phyloP scores from a whole-genome alignment of 1,140 invertebrate genomes.

The Megathymus violae region DNA sequence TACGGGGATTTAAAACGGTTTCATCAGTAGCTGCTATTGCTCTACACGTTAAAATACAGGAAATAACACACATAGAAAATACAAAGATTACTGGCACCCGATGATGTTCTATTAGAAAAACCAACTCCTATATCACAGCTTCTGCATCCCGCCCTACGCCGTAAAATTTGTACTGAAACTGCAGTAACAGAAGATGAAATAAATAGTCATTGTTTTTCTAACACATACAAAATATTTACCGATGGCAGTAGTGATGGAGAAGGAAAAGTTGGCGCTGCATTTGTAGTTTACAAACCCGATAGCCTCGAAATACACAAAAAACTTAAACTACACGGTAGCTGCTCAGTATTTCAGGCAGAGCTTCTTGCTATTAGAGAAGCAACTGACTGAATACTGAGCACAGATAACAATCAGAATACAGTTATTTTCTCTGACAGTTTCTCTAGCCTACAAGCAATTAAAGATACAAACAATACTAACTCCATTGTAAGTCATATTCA shows the following conservation, averaged over 20 bases:
- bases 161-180: too few species aligned
- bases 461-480: constrained; percentile 14
- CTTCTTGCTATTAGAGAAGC: constrained; percentile 2
- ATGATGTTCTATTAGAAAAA: constrained; percentile 12
- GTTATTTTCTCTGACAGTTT: constrained; percentile 6
- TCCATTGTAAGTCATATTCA: constrained; percentile 18
- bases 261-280: not conserved
- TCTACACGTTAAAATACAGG: constrained; percentile 21
- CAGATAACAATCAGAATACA: not conserved
- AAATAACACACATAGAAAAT: constrained; percentile 12
- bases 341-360: constrained; percentile 24
- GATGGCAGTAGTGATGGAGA: not conserved
- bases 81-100: not conserved
- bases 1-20: constrained; percentile 26
- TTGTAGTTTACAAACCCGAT: not conserved
- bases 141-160: constrained; percentile 16
- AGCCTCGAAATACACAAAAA: too few species aligned
- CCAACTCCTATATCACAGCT: constrained; percentile 1
- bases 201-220: too few species aligned
- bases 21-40: constrained; percentile 21
- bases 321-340: constrained; percentile 18
- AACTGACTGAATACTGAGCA: not conserved
- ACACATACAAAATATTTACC: not conserved
- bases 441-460: not conserved
- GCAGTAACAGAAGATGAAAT: too few species aligned